These are phyloP conservation scores for Cetoscarus ocellatus DNA, from an alignment of 2,797 vertebrate species.

Conservation along the genomic window DNA sequence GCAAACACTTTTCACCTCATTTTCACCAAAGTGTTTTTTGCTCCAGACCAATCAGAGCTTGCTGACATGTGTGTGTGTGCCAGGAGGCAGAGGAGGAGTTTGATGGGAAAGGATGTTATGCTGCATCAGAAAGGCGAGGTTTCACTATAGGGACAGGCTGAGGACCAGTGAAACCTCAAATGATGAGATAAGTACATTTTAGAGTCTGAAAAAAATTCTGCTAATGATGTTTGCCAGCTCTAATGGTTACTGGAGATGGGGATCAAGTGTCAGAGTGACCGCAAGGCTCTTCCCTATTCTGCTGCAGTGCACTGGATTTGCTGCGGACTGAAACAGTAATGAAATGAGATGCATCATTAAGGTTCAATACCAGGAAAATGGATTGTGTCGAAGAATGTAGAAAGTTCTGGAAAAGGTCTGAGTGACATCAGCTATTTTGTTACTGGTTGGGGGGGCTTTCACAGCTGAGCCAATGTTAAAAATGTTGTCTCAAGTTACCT, in stretches of 20 bases:
- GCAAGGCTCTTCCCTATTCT: slow-evolving; percentile 1
- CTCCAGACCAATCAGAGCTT: slow-evolving; percentile 13
- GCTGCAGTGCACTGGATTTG: slow-evolving; percentile 19
- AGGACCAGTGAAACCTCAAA: slow-evolving; percentile 55
- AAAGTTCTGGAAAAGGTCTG: no score
- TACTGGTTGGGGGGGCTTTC: no score
- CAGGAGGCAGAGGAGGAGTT: slow-evolving; percentile 35
- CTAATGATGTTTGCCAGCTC: slow-evolving; percentile 55
- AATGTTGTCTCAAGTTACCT: no score
- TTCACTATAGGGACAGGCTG: slow-evolving; percentile 63
- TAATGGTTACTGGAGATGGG: slow-evolving; percentile 60
- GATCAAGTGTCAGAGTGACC: slow-evolving; percentile 62
- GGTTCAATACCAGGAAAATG: background rate
- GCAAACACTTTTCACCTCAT: slow-evolving; percentile 21
- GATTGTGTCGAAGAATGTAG: no score
- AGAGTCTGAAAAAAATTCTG: slow-evolving; percentile 57
- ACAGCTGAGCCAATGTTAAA: no score
- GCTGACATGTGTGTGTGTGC: background rate
- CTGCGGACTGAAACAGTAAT: slow-evolving; percentile 6
- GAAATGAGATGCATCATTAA: background rate
- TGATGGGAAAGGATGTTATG: slow-evolving; percentile 40
- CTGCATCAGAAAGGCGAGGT: slow-evolving; percentile 40
- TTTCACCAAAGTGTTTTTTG: slow-evolving; percentile 14
- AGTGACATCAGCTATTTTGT: no score
- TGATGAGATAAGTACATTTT: slow-evolving; percentile 70